phyloP scores from a whole-genome alignment of 2,888 invertebrate genomes.

The Trachelus troglodyta region DNA sequence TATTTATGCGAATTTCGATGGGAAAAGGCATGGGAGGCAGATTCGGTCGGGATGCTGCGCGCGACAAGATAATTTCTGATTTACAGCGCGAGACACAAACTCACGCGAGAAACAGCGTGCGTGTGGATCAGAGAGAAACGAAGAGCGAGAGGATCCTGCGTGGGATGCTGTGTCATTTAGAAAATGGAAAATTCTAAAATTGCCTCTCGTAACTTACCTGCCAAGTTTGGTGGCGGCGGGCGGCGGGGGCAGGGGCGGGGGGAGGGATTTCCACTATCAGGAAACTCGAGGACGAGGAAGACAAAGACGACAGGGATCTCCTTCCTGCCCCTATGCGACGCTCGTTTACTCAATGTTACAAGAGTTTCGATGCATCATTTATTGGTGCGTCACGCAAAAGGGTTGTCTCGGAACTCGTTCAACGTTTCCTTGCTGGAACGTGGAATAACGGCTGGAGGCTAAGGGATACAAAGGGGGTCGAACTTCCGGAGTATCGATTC shows the following conservation, averaged over 20 bases:
- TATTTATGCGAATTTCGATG: slow-evolving; percentile 64
- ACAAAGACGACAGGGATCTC: too few species aligned
- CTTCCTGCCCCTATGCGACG: too few species aligned
- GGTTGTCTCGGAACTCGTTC: too few species aligned
- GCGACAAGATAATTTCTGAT: slow-evolving; percentile 66
- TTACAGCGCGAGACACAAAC: slow-evolving; percentile 47
- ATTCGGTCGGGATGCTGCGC: slow-evolving; percentile 32
- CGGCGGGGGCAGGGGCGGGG: slow-evolving; percentile 18
- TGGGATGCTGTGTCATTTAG: slow-evolving; percentile 36
- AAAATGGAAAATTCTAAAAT: slow-evolving; percentile 47
- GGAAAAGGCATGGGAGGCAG: slow-evolving; percentile 55
- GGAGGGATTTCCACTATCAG: slow-evolving; percentile 21
- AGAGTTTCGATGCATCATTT: slow-evolving; percentile 41
- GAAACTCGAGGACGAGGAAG: neutral
- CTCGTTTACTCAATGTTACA: slow-evolving; percentile 49
- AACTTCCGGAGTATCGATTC: too few species aligned
- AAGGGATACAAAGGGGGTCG: too few species aligned
- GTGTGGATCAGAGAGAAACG: too few species aligned
- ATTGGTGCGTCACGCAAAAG: slow-evolving; percentile 15
- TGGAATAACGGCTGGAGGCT: too few species aligned
- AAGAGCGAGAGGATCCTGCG: neutral
- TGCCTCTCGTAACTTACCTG: slow-evolving; percentile 14
- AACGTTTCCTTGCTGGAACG: too few species aligned
- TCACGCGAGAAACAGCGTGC: too few species aligned
- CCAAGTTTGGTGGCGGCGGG: slow-evolving; percentile 7